Conservation (phyloP, 2,113 vertebrate species). For the Centropristis striata region DNA sequence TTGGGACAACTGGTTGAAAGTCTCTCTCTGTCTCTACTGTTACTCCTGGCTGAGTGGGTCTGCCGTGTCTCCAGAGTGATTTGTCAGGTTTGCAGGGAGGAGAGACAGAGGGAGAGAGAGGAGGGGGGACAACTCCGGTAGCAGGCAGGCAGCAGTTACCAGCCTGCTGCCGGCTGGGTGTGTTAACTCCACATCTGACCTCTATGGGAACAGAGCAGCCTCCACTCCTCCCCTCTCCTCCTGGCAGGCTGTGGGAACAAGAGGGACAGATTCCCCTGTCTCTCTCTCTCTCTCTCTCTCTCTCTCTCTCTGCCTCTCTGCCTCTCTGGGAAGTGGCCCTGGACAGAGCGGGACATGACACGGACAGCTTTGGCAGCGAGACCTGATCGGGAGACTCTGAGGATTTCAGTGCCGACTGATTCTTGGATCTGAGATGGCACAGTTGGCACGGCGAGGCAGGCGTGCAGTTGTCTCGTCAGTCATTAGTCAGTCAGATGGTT, state of each 20-base stretch:
- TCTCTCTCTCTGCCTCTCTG: conserved; percentile 4
- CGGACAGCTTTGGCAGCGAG: conserved; percentile 49
- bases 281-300: conserved; percentile 9
- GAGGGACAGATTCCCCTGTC: conserved; percentile 42
- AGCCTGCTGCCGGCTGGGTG: conserved; percentile 68
- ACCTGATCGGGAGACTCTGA: conserved; percentile 44
- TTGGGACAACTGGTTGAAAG: conserved; percentile 80
- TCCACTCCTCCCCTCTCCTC: conserved; percentile 52
- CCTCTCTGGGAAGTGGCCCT: conserved; percentile 38
- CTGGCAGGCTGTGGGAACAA: conserved; percentile 65
- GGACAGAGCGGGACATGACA: conserved; percentile 52
- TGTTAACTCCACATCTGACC: conserved; percentile 80
- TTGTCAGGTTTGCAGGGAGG: conserved; percentile 73
- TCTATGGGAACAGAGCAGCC: conserved; percentile 72
- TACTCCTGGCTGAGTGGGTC: conserved; percentile 69
- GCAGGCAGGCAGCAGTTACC: conserved; percentile 67
- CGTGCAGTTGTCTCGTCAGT: conserved; percentile 39
- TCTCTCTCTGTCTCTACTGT: conserved; percentile 70
- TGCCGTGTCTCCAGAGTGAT: conserved; percentile 69
- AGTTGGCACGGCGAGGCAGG: conserved; percentile 44
- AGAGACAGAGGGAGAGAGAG: conserved; percentile 48
- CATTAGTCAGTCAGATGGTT: conserved; percentile 53
- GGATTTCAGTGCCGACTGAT: conserved; percentile 49
- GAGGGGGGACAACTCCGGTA: conserved; percentile 55
- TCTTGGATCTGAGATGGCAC: conserved; percentile 68